phyloP scores from a whole-genome alignment of 2,113 vertebrate genomes.

The Lagenorhynchus albirostris region DNA sequence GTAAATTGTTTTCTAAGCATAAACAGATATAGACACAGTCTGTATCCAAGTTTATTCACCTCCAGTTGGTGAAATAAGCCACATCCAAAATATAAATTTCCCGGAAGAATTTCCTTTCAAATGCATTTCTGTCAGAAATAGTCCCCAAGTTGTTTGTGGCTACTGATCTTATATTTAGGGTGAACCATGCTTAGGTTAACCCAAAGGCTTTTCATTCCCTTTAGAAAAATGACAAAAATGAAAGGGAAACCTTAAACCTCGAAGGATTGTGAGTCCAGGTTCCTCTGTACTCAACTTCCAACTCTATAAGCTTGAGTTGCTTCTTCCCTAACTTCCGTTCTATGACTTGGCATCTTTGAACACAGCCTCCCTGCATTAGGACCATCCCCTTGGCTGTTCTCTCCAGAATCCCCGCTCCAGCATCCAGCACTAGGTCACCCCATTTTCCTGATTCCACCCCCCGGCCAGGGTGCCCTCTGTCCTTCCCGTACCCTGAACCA shows the following conservation, averaged over 20 bases:
- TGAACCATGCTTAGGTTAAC: not conserved
- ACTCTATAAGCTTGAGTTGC: not conserved
- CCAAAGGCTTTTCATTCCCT: not conserved
- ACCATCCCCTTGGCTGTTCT: not conserved
- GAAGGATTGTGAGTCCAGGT: not conserved
- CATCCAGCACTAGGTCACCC: not conserved
- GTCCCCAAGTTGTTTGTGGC: not conserved
- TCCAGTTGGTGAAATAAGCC: not conserved
- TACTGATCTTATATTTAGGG: not conserved
- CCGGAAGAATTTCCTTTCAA: slow-evolving; percentile 4
- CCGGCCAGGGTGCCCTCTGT: not conserved
- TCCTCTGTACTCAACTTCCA: not conserved
- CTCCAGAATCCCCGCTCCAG: not conserved
- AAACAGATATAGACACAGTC: not conserved
- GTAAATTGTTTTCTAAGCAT: not conserved
- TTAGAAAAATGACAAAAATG: not conserved
- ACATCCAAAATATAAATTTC: not conserved
- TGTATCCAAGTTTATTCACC: not conserved
- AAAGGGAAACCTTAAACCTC: not conserved
- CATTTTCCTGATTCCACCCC: not conserved
- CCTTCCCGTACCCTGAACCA: not conserved
- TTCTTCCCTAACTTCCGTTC: not conserved
- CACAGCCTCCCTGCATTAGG: not conserved
- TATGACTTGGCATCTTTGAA: not conserved
- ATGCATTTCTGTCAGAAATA: not conserved